phyloP scores from a whole-genome alignment of 2,113 vertebrate species.

The Leuciscus idus region DNA sequence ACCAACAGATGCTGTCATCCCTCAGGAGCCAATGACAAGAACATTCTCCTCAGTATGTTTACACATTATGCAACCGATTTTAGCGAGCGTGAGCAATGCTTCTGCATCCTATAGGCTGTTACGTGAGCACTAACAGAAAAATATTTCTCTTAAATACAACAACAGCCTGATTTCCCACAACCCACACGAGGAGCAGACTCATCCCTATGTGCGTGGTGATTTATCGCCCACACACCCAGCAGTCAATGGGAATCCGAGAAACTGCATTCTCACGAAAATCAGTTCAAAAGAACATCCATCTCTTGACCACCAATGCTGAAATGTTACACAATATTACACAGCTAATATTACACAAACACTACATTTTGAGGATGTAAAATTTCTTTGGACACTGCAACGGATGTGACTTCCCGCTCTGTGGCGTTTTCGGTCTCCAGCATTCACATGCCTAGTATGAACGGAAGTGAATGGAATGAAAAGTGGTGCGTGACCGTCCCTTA shows the following conservation, averaged over 20 bases:
- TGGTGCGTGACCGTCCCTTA: too few species aligned
- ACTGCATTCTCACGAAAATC: slow-evolving; percentile 36
- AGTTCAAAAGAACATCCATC: slow-evolving; percentile 35
- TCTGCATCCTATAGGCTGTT: slow-evolving; percentile 17
- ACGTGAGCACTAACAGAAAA: slow-evolving; percentile 25
- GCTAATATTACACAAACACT: background rate
- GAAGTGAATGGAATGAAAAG: background rate
- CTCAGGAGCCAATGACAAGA: background rate
- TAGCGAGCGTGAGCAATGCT: background rate
- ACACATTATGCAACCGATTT: slow-evolving; percentile 1
- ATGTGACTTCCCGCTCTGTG: background rate
- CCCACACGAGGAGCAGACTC: slow-evolving; percentile 44
- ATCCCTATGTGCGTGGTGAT: slow-evolving; percentile 44
- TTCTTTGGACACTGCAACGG: background rate
- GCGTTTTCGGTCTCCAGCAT: background rate
- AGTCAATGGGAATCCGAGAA: slow-evolving; percentile 31
- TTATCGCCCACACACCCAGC: slow-evolving; percentile 47
- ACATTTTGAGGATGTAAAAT: background rate
- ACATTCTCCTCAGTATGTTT: slow-evolving; percentile 1
- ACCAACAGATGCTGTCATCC: slow-evolving; percentile 15
- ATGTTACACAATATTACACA: slow-evolving; percentile 13
- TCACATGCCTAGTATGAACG: background rate
- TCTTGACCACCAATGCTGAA: background rate
- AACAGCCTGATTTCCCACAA: slow-evolving; percentile 43
- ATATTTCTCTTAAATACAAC: slow-evolving; percentile 37